Percentiles rank a stretch among this genome's conserved stretches.
Conservation (phyloP, 2,888 invertebrate genomes). For the Buathra laborator region DNA sequence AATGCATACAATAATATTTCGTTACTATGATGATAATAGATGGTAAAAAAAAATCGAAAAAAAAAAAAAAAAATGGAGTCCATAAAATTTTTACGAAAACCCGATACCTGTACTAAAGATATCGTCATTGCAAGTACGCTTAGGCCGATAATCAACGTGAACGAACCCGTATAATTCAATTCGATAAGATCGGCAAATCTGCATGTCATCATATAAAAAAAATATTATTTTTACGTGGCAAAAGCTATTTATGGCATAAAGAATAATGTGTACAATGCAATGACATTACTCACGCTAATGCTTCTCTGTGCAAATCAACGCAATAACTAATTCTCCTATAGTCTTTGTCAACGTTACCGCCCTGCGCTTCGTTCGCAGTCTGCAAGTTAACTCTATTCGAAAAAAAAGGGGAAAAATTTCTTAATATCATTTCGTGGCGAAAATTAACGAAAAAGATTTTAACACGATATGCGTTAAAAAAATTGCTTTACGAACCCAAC, state of each 20-base stretch:
- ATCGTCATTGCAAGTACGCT: constrained; percentile 20
- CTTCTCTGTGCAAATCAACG: constrained; percentile 46
- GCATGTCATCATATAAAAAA: background rate
- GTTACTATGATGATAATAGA: no score
- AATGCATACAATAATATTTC: background rate
- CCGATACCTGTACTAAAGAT: constrained; percentile 21
- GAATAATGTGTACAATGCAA: background rate
- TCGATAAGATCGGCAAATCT: constrained; percentile 45
- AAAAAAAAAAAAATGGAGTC: background rate
- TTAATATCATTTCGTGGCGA: background rate
- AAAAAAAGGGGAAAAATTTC: background rate
- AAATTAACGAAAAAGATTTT: background rate
- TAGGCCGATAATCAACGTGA: background rate
- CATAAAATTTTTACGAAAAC: no score
- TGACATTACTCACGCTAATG: constrained; percentile 41
- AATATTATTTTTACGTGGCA: background rate
- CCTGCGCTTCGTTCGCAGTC: background rate
- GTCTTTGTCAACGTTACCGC: background rate
- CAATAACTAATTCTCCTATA: constrained; percentile 41
- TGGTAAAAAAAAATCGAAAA: no score
- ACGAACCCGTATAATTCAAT: constrained; percentile 10
- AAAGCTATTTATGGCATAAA: background rate
- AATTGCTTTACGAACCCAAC: constrained; percentile 33
- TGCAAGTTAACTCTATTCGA: constrained; percentile 35
- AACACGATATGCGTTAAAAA: background rate